Conservation (phyloP, 1,140 invertebrate genomes). For the Zeugodacus cucurbitae region DNA sequence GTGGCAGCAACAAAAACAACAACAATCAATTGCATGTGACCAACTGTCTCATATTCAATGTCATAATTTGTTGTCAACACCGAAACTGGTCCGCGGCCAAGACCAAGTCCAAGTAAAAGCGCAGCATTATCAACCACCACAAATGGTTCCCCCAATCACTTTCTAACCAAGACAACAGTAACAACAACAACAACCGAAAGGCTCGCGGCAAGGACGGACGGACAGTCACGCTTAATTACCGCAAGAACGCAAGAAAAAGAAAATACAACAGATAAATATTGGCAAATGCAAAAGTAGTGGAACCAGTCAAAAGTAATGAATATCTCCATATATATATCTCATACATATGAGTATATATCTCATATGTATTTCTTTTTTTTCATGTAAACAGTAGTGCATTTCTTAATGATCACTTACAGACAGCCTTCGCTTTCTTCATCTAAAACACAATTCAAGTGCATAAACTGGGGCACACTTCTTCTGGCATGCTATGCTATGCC, state of each 20-base stretch:
- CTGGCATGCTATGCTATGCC: neutral
- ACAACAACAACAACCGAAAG: neutral
- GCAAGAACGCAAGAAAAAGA: neutral
- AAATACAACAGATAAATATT: neutral
- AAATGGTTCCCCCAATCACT: slow-evolving; percentile 5
- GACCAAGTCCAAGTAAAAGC: neutral
- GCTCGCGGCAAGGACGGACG: slow-evolving; percentile 9
- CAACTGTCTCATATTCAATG: slow-evolving; percentile 7
- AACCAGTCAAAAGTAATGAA: slow-evolving; percentile 16
- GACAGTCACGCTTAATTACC: slow-evolving; percentile 25
- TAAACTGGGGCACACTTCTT: slow-evolving; percentile 27
- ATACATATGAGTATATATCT: neutral
- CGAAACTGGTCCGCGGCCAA: neutral
- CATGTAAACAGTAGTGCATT: neutral
- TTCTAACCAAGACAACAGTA: neutral
- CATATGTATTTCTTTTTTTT: neutral
- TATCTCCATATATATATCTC: neutral
- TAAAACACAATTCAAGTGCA: neutral
- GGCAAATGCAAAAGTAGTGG: neutral
- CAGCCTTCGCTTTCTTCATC: slow-evolving; percentile 21
- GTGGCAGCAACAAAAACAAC: neutral
- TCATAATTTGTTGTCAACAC: slow-evolving; percentile 15
- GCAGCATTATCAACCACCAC: neutral
- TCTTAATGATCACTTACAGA: slow-evolving; percentile 28
- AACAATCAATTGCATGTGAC: neutral